phyloP scores from a whole-genome alignment of 2,113 vertebrate species.

The Amphiprion percula region DNA sequence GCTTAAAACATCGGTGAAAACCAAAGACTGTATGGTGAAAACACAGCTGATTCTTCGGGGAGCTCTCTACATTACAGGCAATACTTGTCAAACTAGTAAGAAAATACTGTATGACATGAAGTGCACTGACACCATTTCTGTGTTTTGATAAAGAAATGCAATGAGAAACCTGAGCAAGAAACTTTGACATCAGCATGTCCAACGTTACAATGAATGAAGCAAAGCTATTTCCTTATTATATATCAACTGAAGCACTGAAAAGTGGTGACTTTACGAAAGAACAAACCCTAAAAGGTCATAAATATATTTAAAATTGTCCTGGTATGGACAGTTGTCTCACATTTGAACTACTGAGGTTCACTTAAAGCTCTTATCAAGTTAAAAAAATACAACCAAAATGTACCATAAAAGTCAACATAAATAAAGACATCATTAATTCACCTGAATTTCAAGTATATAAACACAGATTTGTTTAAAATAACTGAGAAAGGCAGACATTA shows the following conservation, averaged over 20 bases:
- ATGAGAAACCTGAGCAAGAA: no score
- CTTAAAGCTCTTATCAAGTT: slow-evolving; percentile 19
- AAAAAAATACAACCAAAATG: slow-evolving; percentile 7
- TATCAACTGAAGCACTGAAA: neutral
- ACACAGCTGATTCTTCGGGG: no score
- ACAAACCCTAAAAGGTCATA: slow-evolving; percentile 11
- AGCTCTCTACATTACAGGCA: no score
- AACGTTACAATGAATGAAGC: no score
- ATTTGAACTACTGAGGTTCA: neutral
- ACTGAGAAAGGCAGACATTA: neutral
- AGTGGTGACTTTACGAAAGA: neutral
- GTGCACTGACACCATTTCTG: no score
- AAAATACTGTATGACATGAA: no score
- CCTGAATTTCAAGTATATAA: slow-evolving; percentile 1
- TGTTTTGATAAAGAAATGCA: no score
- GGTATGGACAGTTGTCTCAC: neutral
- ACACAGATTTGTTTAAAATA: slow-evolving; percentile 15
- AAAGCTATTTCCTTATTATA: neutral
- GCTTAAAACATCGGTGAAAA: neutral
- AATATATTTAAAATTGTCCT: neutral
- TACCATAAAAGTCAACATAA: neutral
- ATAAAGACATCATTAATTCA: neutral
- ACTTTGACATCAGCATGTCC: no score
- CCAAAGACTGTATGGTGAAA: no score
- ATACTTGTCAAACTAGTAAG: no score